Base-by-base conservation (phyloP, 1,140 invertebrate genomes). In the Hypothenemus hampei region DNA sequence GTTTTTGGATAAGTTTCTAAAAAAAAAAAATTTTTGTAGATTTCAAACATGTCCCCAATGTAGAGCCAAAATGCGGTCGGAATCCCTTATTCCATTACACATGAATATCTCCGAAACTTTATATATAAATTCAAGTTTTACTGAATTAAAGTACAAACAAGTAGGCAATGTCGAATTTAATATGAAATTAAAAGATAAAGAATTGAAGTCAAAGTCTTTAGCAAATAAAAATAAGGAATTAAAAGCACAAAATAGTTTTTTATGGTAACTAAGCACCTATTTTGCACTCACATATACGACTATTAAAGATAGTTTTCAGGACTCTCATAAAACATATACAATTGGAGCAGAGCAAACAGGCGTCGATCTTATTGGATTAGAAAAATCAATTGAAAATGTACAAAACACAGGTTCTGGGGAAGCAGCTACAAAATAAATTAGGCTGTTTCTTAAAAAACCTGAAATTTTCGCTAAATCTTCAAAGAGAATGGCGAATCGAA, bases 11-110 rank as follows among this genome's bases (percentile, higher is more conserved):
- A 20, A 19, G 15, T 24, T 31, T 29, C 15, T 43, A 41, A 46
- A 10, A 11, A 43, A 18, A 11, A 1, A 3, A 10, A 20, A 15
- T 5, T 37, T 57, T 65, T 66, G 63, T 63, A 75, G 75, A 70
- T 78, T 75, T 59, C 76, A 81, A 65, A 78, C 79, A 22, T 87
- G 85, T 64, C 85, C 85, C 1, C 82, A 86, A 72, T 87, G 85
- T 64, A 75, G 85, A 3, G 72, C 78, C 41, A 81, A 77, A 69
- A 77, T 79, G 13, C 79, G 77, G 1, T 69, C 77, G 10, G 75
- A 73, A n/a, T 77, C 73, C 48, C 77, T 82, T 54, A 77, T 78
- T 57, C 77, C 78, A 4, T 62, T 86, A 2, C 86, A 78, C 61
- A 82, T 86, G 2, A 84, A 79, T 58, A 60, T 80, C 24, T 69